Base-by-base conservation (phyloP, 2,797 vertebrate species). In the Ptychadena robeensis region DNA sequence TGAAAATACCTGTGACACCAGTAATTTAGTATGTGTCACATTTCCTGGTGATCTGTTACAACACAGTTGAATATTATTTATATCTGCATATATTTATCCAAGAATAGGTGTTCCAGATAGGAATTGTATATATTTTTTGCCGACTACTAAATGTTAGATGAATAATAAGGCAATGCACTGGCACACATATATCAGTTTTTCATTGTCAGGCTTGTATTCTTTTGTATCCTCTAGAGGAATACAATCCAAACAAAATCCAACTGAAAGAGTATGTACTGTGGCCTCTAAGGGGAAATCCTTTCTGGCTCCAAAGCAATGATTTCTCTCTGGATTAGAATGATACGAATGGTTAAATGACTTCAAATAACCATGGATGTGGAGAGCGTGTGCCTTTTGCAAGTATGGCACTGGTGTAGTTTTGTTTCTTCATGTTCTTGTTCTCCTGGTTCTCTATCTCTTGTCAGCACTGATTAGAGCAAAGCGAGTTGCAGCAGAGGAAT, bases 301-400 rank as follows among this genome's bases (percentile, higher is more conserved):
- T 78, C 40, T 78, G 12, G 25, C 40, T 68, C 30, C 64, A 38
- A 78, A 18, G 37, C 14, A 78, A 25, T 68, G n/a, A 78, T 78
- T 53, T 78, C 75, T 78, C 64, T 32, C 64, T 34, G 75, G 75
- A 78, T 68, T 78, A 67, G n/a, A 10, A 67, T 77, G 8, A 67
- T 65, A n/a, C 38, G 74, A 25, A 3, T 77, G 22, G 28, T 38
- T 38, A 77, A 77, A 48, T 28, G 2, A 68, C 34, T 64, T 64
- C n/a, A 61, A 25, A 61, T 28, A 25, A 61, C 25, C 59, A 61
- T 25, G 59, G 59, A 61, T 61, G 27, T 61, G 27, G 25, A 9
- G 10, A 25, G n/a, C n/a, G 53, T 59, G 18, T 25, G n/a, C 22
- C 18, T 59, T 59, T n/a, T 25, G n/a, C n/a, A 59, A 59, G n/a